Conservation (phyloP, 2,888 invertebrate genomes). For the Noctua comes region DNA sequence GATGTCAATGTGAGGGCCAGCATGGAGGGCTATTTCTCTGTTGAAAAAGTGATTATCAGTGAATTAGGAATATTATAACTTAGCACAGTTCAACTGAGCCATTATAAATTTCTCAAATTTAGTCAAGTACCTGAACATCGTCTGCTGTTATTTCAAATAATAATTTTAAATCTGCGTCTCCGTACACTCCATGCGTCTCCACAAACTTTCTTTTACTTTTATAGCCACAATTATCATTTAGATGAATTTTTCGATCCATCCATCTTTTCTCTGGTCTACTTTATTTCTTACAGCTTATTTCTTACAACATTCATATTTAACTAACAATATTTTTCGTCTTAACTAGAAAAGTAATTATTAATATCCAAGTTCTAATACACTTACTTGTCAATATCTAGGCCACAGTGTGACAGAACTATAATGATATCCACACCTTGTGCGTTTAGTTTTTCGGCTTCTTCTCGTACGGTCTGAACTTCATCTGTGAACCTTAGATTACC, state of each 20-base stretch:
- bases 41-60: conserved; percentile 39
- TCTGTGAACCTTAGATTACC: conserved; percentile 92
- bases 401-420: conserved; percentile 95
- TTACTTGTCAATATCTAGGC: conserved; percentile 92
- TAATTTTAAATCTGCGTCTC: neutral
- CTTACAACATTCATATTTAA: neutral
- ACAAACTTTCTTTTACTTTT: neutral
- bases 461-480: conserved; percentile 92
- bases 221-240: neutral
- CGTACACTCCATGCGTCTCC: neutral
- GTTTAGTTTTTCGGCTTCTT: conserved; percentile 92
- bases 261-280: neutral
- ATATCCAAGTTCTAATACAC: neutral
- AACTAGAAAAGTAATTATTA: no score
- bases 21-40: conserved; percentile 92
- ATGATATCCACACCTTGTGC: conserved; percentile 93
- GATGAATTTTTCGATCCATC: neutral
- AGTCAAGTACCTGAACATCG: neutral
- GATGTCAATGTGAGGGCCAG: conserved; percentile 93
- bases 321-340: neutral
- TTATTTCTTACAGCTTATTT: conserved; percentile 2
- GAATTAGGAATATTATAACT: neutral
- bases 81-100: neutral
- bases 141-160: neutral
- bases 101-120: neutral